Percentiles rank a stretch among this genome's conserved stretches.
phyloP scores from a whole-genome alignment of 30 jellyfish, hydroid and myxozoan species.

The Nemopilema nomurai region DNA sequence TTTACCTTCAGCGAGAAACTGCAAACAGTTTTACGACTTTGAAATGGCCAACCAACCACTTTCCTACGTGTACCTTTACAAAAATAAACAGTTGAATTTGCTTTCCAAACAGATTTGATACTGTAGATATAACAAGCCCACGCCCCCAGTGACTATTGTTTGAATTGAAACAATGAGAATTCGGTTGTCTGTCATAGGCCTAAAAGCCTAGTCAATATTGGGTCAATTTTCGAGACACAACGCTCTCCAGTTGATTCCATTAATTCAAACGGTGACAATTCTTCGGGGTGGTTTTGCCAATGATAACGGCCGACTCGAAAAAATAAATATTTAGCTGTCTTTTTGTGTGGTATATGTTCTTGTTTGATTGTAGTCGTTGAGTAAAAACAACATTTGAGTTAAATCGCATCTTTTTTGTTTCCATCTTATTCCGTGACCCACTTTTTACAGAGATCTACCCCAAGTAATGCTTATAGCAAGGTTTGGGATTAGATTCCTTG shows the following conservation, averaged over 20 bases:
- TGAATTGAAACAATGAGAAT: slow-evolving; percentile 18
- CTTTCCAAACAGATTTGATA: slow-evolving; percentile 31
- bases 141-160: slow-evolving; percentile 41
- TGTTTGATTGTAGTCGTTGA: neutral
- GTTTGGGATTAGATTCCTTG: too few species aligned
- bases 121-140: slow-evolving; percentile 26
- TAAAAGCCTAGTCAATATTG: slow-evolving; percentile 59
- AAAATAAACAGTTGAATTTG: slow-evolving; percentile 19
- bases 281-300: neutral
- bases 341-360: neutral
- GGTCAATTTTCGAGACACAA: slow-evolving; percentile 4
- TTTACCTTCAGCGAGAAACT: too few species aligned
- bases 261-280: neutral
- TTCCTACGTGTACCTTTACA: slow-evolving; percentile 3
- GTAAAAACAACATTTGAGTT: neutral
- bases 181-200: slow-evolving; percentile 4
- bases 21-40: neutral
- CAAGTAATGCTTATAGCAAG: too few species aligned
- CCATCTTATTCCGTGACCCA: too few species aligned
- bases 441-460: too few species aligned
- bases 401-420: too few species aligned
- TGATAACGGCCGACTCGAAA: slow-evolving; percentile 17
- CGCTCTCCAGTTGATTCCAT: neutral
- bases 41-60: neutral
- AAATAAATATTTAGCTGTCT: slow-evolving; percentile 27